phyloP scores from a whole-genome alignment of 1,140 invertebrate species.

The Brachionus plicatilis region DNA sequence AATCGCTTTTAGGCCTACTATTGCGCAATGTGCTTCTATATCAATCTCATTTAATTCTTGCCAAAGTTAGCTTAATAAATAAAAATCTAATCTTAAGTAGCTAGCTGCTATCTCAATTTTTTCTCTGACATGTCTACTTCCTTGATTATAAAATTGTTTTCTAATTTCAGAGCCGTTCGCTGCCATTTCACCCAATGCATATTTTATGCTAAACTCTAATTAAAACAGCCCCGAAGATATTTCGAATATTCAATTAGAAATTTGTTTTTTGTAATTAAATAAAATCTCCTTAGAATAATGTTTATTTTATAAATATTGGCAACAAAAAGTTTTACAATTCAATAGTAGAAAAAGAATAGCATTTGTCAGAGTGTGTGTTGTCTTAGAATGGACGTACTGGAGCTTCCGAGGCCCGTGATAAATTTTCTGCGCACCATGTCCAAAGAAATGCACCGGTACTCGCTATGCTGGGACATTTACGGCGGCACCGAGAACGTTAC shows the following conservation, averaged over 20 bases:
- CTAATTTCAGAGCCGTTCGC: neutral
- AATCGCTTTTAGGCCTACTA: neutral
- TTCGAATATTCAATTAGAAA: neutral
- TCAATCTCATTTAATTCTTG: neutral
- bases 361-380: neutral
- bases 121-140: neutral
- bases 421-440: slow-evolving; percentile 39
- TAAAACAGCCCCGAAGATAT: slow-evolving; percentile 1
- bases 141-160: neutral
- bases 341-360: neutral
- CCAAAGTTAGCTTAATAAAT: neutral
- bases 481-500: slow-evolving; percentile 28
- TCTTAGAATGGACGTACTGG: slow-evolving; percentile 37
- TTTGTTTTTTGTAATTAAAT: slow-evolving; percentile 3
- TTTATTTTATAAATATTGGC: neutral
- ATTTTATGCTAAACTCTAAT: slow-evolving; percentile 25
- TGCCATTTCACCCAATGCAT: neutral
- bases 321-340: neutral
- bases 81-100: neutral
- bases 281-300: slow-evolving; percentile 6
- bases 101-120: neutral
- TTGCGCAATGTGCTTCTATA: slow-evolving; percentile 21
- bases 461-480: slow-evolving; percentile 38
- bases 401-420: slow-evolving; percentile 39
- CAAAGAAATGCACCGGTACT: slow-evolving; percentile 39